Evolutionary conservation across 2,888 invertebrate species (phyloP), one percentile per base, ranked within the genome.

Genomic region (Hemicrepidius hirtus): DNA sequence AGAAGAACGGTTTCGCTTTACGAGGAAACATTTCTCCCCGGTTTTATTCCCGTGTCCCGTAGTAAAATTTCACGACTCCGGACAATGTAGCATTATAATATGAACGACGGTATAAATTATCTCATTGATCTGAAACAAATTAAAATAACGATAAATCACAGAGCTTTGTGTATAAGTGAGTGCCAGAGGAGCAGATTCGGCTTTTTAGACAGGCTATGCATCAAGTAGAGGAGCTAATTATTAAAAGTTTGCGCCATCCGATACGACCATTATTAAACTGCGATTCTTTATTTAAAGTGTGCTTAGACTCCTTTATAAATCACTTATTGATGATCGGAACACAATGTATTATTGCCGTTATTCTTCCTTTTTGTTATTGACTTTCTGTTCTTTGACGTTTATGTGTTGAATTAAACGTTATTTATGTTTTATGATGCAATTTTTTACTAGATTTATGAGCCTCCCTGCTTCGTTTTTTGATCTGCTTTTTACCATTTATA

Each of bases 61-160:
- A 46, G 37, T 69, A 65, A 65, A 65, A 65, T 53, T 65, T 65
- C 50, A 65, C 40, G 53, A 65, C 65, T 53, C 10, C 53, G 24
- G 64, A 71, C 60, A 46, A 32, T 65, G 65, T 63, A 37, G 37
- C 60, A 62, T 46, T 46, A 57, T 71, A 65, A 64, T 65, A 67
- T 62, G 67, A 69, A 60, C 66, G 64, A 55, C 73, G 10, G 50
- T 50, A 57, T 77, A 78, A 78, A 77, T 78, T 78, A 75, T 67
- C 68, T 71, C 76, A 77, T 75, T 77, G 77, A 79, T 77, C 78
- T 72, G 76, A 74, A 77, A 77, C 78, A 79, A 79, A 78, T 78
- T 78, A 76, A 78, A 79, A 76, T 77, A 68, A 53, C 75, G 70
- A 77, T 79, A 78, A 79, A 79, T 79, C 79, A 78, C 40, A 28